Conservation (phyloP, 2,888 invertebrate genomes). For the Stenolophus ochropezus region DNA sequence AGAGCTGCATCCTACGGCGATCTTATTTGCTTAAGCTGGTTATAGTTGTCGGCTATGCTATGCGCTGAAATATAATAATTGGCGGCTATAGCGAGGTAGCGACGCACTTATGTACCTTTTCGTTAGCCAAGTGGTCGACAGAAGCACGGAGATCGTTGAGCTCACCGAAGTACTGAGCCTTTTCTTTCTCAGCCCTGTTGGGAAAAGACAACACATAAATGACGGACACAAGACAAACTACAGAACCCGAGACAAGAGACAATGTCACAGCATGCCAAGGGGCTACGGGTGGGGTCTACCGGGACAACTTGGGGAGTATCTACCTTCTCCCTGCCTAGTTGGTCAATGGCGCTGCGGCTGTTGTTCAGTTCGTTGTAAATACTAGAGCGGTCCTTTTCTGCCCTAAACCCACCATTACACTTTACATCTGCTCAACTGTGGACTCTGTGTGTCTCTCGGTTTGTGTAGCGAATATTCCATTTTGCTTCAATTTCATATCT, state of each 20-base stretch:
- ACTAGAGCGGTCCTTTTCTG: constrained; percentile 93
- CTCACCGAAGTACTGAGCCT: constrained; percentile 97
- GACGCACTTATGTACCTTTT: constrained; percentile 85
- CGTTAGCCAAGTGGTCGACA: constrained; percentile 98
- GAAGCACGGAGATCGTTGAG: constrained; percentile 98
- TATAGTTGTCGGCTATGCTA: constrained; percentile 50
- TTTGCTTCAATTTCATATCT: too few species aligned
- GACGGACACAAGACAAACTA: constrained; percentile 64
- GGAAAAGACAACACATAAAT: constrained; percentile 72
- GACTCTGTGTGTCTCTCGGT: constrained; percentile 12
- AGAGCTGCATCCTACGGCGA: constrained; percentile 46
- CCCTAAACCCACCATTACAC: constrained; percentile 77
- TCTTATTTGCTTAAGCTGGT: constrained; percentile 58
- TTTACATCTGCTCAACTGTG: background rate
- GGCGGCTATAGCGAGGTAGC: constrained; percentile 27
- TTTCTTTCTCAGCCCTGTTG: constrained; percentile 98
- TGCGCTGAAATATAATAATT: constrained; percentile 60
- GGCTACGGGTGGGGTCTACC: constrained; percentile 59
- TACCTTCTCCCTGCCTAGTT: constrained; percentile 97
- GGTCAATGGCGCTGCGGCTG: constrained; percentile 94
- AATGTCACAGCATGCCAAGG: constrained; percentile 62
- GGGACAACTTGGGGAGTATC: constrained; percentile 66
- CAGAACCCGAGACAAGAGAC: constrained; percentile 63
- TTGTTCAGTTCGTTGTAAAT: constrained; percentile 94
- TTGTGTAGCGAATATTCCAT: constrained; percentile 26